Percentiles rank a stretch among this genome's conserved stretches.
These are phyloP conservation scores for Drosophila pectinifera DNA, from an alignment of 1,140 invertebrate species.

Conservation along the genomic window DNA sequence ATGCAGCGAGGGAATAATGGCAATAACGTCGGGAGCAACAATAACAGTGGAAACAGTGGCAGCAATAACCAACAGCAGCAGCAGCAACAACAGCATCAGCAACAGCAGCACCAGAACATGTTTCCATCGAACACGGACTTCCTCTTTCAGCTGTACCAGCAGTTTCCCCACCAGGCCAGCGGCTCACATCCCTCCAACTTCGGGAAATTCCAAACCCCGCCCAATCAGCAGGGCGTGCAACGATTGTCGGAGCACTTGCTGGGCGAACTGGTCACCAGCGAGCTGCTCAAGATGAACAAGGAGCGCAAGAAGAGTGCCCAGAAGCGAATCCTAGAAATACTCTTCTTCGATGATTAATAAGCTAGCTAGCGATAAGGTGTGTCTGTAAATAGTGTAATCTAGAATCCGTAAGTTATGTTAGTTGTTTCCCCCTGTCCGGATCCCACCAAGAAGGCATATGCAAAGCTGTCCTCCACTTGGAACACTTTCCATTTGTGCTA, in stretches of 20 bases:
- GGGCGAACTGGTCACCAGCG: conserved; percentile 82
- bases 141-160: conserved; percentile 82
- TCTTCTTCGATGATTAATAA: conserved; percentile 82
- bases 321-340: conserved; percentile 81
- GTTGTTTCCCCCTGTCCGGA: conserved; percentile 18
- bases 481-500: conserved; percentile 65
- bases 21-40: conserved; percentile 36
- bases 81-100: conserved; percentile 55
- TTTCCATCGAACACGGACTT: conserved; percentile 81
- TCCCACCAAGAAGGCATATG: conserved; percentile 72
- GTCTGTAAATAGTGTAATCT: conserved; percentile 61
- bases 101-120: conserved; percentile 70
- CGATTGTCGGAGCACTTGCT: conserved; percentile 81
- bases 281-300: conserved; percentile 82
- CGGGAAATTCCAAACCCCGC: conserved; percentile 72
- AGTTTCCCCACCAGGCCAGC: conserved; percentile 69
- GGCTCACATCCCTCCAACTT: conserved; percentile 63
- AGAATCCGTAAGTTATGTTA: conserved; percentile 25
- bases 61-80: conserved; percentile 40
- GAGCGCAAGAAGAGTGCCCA: conserved; percentile 81
- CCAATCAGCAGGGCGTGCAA: conserved; percentile 59
- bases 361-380: conserved; percentile 6
- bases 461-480: conserved; percentile 19
- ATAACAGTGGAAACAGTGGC: conserved; percentile 33
- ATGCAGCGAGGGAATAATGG: conserved; percentile 58